Evolutionary conservation across 1,140 invertebrate species (phyloP), one percentile per base, ranked within the genome.

Genomic region (Teleopsis dalmanni): DNA sequence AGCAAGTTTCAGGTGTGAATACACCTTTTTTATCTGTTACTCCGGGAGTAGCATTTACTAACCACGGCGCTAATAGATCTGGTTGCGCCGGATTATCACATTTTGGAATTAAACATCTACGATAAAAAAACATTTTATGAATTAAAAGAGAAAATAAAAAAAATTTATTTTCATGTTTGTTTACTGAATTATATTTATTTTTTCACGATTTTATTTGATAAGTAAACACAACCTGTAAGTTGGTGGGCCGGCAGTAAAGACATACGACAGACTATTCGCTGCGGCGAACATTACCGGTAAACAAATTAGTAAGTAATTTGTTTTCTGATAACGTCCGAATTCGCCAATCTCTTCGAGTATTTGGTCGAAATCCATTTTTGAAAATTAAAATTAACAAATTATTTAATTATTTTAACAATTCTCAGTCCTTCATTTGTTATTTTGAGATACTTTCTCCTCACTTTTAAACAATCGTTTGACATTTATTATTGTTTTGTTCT

Each of bases 201-300:
- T 31, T 31, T 7, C n/a, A 9, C n/a, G 27, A 31, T 31, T 31
- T 31, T n/a, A 31, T 7, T 9, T 6, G 13, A 41, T 26, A 14
- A 43, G n/a, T 25, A 43, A 27, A 14, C 10, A n/a, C 40, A 14
- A 76, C 76, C 76, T 70, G 53, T 78, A 77, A 38, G 72, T 54
- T 14, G 78, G 77, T 16, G 70, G 64, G 47, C 78, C 78, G 18
- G 77, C 78, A 5, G 78, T 78, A 57, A 80, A 81, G 7, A 79
- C 77, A 57, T 80, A 80, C 13, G 75, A 77, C 10, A 81, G 65
- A 65, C 77, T 80, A 54, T 78, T 78, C 8, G 76, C 77, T 9
- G 78, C 77, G 14, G 62, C 73, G 56, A 79, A 77, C 29, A 80
- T 59, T 18, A 80, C 76, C 8, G 78, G 77, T 22, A 79, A 53